Evolutionary conservation across 2,113 vertebrate genomes (phyloP), one percentile per base, ranked within the genome.

Genomic region (Dasypus novemcinctus): DNA sequence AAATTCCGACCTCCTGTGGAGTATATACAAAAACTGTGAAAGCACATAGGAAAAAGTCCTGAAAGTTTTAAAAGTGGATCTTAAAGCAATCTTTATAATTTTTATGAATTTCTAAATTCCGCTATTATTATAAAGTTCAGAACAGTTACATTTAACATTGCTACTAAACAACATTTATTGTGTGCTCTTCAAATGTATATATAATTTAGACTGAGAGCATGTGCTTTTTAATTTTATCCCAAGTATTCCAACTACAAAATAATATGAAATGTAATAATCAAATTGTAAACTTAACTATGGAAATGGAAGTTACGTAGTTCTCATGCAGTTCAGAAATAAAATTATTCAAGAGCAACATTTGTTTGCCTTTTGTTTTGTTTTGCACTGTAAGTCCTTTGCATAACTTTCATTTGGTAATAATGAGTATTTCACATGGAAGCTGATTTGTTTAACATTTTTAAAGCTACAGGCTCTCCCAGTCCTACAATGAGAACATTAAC

Each of bases 401-500:
- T 78, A 88, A 68, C 33, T 74, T 84, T 78, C 1, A 49, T 64
- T 75, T 49, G 18, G 1, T 10, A 57, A n/a, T 1, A 15, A 1
- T 6, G 61, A 38, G 46, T 7, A 21, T 76, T 87, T 88, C 20
- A 83, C 17, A 49, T n/a, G 52, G 80, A 83, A 90, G 8, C 5
- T 81, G 25, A 74, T 14, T 61, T 83, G 10, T 79, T 95, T 78
- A 21, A 25, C 7, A 31, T 46, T 74, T 80, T 57, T 38, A 69
- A n/a, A 5, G 63, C 43, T 15, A 0, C 6, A 59, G 13, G 36
- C 3, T 49, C 46, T 29, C 27, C 15, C 21, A 80, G 13, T 11
- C 15, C 17, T 33, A 17, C 0, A 20, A 0, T 18, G 4, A 0
- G 23, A 57, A 29, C 2, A 38, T 3, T 52, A 25, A 31, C 3